Conservation (phyloP, 2,888 invertebrate species). For the Rhogogaster chlorosoma region DNA sequence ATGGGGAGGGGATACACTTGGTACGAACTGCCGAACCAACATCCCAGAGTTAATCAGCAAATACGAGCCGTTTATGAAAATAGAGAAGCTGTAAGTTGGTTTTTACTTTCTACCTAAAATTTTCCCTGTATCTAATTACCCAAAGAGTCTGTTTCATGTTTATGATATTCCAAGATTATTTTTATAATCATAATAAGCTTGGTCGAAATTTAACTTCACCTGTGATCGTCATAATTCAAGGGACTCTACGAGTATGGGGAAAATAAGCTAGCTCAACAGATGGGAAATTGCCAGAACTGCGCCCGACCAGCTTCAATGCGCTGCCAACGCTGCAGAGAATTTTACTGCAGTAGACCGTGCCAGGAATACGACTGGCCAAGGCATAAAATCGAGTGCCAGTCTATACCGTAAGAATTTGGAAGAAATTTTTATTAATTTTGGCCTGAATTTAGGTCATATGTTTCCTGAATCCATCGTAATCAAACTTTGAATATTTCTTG, state of each 20-base stretch:
- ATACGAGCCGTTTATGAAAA: slow-evolving; percentile 64
- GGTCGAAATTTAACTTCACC: background rate
- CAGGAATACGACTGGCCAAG: slow-evolving; percentile 70
- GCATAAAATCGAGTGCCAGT: slow-evolving; percentile 67
- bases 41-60: slow-evolving; percentile 59
- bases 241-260: slow-evolving; percentile 67
- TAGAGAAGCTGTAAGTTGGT: slow-evolving; percentile 60
- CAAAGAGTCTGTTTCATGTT: background rate
- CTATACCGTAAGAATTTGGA: slow-evolving; percentile 67
- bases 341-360: slow-evolving; percentile 70
- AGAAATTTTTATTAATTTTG: background rate
- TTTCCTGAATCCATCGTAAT: background rate
- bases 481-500: background rate
- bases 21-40: slow-evolving; percentile 67
- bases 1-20: slow-evolving; percentile 71
- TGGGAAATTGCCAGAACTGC: slow-evolving; percentile 61
- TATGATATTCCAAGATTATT: background rate
- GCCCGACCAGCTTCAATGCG: slow-evolving; percentile 54
- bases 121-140: background rate
- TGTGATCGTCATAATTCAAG: slow-evolving; percentile 54
- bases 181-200: background rate
- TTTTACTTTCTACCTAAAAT: background rate
- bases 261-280: slow-evolving; percentile 57
- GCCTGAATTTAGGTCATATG: background rate
- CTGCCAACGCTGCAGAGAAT: slow-evolving; percentile 66